Base-by-base conservation (phyloP, 2,113 vertebrate genomes). In the Colossoma macropomum region DNA sequence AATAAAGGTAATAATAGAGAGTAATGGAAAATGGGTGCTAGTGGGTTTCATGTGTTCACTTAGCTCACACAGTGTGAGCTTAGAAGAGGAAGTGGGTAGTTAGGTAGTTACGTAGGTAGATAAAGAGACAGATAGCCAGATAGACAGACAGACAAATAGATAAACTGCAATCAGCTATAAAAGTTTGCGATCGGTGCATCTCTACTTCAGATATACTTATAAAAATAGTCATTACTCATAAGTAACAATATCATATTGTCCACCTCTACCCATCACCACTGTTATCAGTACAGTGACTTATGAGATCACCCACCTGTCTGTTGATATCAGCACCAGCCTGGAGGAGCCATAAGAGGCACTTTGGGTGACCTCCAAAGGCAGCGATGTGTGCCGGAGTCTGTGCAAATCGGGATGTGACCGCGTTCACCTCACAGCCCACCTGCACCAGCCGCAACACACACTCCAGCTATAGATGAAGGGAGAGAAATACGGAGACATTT, bases 371-470 rank as follows among this genome's bases (percentile, higher is more conserved):
- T 89, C 97, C 97, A 11, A 98, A 97, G 2, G 97, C 97, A 4
- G 98, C 97, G 0, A 96, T 96, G 91, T 99, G 98, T 16, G 96
- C 93, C 0, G 98, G 97, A 1, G 97, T 99, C 93, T 99, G 98
- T 73, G 95, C 95, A 85, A 97, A 98, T 28, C 95, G 95, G 0
- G 96, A 96, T 50, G 96, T 98, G 80, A 89, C 91, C n/a, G 93
- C 84, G 82, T 99, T 97, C 78, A 98, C 95, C 56, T 96, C 93
- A 56, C 96, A 97, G 3, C 98, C 98, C 66, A 95, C 95, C 93
- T 96, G 95, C 90, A 98, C 97, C 91, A 99, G 89, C 68, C 92
- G 95, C 56, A 95, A 93, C 85, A 99, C 91, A 81, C 98, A 99
- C 90, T 99, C 97, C 95, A 99, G 90, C 98, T 99, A 92, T 50